Base-by-base conservation (phyloP, 2,797 vertebrate genomes). In the Antrozous pallidus region DNA sequence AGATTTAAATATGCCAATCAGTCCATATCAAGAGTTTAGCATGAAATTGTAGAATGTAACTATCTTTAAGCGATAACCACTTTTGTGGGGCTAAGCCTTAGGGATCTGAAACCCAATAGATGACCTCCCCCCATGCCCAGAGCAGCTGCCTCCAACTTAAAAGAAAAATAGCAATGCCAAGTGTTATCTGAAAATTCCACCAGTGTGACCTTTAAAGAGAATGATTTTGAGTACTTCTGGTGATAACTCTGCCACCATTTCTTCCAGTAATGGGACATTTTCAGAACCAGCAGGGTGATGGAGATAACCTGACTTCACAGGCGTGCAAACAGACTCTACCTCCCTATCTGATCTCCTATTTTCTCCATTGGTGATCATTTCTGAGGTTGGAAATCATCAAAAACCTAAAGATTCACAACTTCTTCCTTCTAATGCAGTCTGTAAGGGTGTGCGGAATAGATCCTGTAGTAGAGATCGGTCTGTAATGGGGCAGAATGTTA, bases 1-100 rank as follows among this genome's bases (percentile, higher is more conserved):
- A 98, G 97, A 98, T 97, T 98, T 98, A 97, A 98, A 97, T 97
- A 97, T 91, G 97, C 96, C 95, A 97, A 97, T 97, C 97, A 93
- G 88, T 69, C 95, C 96, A 94, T 94, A 95, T 96, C 95, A 85
- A 94, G 96, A 97, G 96, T 94, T 96, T 97, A 94, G 94, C 95
- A 88, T 78, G 96, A 97, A 97, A 94, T 95, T 90, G 73, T 69
- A 75, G 94, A 96, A 96, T 94, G 87, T 93, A 97, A 97, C 97
- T 96, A 97, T 96, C 96, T 84, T 88, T 91, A 95, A 91, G 61
- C 54, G 58, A 96, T 65, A 97, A 86, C 95, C 94, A 91, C 92
- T 97, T 96, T 7, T 45, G 88, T 78, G 92, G 63, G 88, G 96
- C 92, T 81, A 84, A 87, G 82, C n/a, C 54, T 56, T 65, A 51